Percentiles rank a stretch among this genome's conserved stretches.
phyloP scores from a whole-genome alignment of 2,113 vertebrate species.

The Pterophyllum scalare region DNA sequence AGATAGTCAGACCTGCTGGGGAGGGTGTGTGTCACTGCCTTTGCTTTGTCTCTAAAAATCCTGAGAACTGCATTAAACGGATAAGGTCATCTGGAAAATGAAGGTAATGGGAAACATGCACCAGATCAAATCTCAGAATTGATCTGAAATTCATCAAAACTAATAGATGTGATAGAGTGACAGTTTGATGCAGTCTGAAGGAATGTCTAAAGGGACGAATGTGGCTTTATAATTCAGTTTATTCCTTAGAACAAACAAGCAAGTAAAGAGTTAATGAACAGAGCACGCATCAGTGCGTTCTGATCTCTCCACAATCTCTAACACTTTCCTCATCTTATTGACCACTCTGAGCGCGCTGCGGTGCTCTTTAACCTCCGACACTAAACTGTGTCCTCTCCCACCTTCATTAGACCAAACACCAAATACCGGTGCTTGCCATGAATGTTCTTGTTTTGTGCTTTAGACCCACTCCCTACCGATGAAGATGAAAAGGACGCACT shows the following conservation, averaged over 20 bases:
- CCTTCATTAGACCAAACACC: conserved; percentile 40
- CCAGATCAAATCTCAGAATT: background rate
- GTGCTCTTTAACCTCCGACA: conserved; percentile 1
- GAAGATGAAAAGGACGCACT: conserved; percentile 47
- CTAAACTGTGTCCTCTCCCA: conserved; percentile 28
- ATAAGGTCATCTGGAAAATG: background rate
- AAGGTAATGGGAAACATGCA: background rate
- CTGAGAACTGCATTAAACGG: background rate
- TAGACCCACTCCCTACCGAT: background rate
- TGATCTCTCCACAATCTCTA: background rate
- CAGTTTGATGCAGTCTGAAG: background rate
- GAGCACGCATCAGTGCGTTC: background rate
- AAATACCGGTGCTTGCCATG: conserved; percentile 47
- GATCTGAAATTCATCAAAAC: background rate
- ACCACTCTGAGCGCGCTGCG: background rate
- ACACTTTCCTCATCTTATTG: background rate
- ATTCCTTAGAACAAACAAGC: background rate
- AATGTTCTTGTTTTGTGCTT: conserved; percentile 50
- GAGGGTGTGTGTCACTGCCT: background rate
- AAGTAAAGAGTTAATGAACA: background rate
- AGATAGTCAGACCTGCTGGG: background rate
- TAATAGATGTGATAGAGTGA: background rate
- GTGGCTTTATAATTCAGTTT: background rate
- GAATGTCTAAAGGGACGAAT: background rate
- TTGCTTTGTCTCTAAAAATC: background rate